Conservation (phyloP, 2,888 invertebrate species). For the Eupithecia exiguata region DNA sequence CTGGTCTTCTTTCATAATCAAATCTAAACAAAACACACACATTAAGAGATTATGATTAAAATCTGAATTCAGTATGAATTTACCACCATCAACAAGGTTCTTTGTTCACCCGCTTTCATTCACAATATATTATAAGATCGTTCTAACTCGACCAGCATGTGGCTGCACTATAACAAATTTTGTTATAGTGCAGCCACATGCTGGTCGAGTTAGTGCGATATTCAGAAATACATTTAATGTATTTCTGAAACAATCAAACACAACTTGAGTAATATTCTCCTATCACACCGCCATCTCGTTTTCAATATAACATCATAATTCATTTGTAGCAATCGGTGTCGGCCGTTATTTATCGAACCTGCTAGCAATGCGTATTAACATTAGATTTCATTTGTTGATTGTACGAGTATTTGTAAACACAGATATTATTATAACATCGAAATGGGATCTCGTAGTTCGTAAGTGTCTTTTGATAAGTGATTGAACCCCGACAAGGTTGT, state of each 20-base stretch:
- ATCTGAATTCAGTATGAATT: background rate
- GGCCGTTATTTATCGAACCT: conserved; percentile 24
- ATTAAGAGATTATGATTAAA: too few species aligned
- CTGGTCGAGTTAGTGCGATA: too few species aligned
- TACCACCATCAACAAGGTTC: background rate
- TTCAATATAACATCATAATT: conserved; percentile 23
- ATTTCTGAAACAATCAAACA: background rate
- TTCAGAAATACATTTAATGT: too few species aligned
- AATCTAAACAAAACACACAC: too few species aligned
- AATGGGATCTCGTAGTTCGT: background rate
- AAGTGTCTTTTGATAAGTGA: background rate
- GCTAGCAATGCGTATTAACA: conserved; percentile 15
- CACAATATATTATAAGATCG: background rate
- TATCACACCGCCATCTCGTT: conserved; percentile 1
- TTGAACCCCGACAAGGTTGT: background rate
- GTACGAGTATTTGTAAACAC: background rate
- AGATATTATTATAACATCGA: background rate
- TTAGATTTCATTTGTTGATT: conserved; percentile 28
- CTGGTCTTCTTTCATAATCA: too few species aligned
- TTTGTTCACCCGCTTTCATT: background rate
- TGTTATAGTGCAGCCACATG: too few species aligned
- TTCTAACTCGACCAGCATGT: background rate
- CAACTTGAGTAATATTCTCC: background rate
- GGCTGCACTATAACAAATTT: background rate
- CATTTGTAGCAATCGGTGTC: conserved; percentile 23